These are phyloP conservation scores for Crambe crambe DNA, from an alignment of 37 sponge, comb jelly and placozoan species.

Conservation along the genomic window DNA sequence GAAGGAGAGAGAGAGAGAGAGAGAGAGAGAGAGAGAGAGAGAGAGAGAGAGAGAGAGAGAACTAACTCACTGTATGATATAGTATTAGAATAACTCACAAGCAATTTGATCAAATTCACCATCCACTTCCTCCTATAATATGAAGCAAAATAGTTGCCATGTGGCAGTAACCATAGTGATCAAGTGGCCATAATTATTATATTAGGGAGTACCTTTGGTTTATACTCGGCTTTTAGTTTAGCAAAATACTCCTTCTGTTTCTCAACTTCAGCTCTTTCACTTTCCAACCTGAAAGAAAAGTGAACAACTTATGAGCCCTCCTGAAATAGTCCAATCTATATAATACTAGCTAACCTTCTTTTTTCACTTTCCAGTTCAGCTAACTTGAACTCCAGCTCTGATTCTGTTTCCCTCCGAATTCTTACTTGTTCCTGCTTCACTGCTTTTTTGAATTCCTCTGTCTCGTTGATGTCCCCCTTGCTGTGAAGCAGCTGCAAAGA, in stretches of 20 bases:
- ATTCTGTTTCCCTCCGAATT: constrained; percentile 38
- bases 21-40: neutral
- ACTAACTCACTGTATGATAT: too few species aligned
- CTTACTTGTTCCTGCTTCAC: constrained; percentile 50
- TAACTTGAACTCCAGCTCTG: constrained; percentile 26
- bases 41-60: constrained; percentile 9
- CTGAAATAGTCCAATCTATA: too few species aligned
- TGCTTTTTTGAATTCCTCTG: constrained; percentile 62
- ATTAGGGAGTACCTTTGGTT: constrained; percentile 13
- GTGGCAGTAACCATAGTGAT: neutral
- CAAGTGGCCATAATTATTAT: neutral
- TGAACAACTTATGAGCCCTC: neutral
- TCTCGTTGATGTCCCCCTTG: constrained; percentile 9
- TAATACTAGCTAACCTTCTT: constrained; percentile 24
- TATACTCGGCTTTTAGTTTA: constrained; percentile 33
- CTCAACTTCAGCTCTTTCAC: constrained; percentile 35
- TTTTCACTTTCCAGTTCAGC: constrained; percentile 59
- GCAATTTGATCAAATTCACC: neutral
- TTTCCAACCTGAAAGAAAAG: constrained; percentile 12
- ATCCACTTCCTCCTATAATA: neutral
- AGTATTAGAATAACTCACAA: too few species aligned
- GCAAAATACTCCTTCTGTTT: constrained; percentile 51
- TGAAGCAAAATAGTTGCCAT: too few species aligned
- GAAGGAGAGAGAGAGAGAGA: neutral
- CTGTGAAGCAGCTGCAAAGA: neutral